Base-by-base conservation (phyloP, 2,888 invertebrate genomes). In the Matsumyia berberina region DNA sequence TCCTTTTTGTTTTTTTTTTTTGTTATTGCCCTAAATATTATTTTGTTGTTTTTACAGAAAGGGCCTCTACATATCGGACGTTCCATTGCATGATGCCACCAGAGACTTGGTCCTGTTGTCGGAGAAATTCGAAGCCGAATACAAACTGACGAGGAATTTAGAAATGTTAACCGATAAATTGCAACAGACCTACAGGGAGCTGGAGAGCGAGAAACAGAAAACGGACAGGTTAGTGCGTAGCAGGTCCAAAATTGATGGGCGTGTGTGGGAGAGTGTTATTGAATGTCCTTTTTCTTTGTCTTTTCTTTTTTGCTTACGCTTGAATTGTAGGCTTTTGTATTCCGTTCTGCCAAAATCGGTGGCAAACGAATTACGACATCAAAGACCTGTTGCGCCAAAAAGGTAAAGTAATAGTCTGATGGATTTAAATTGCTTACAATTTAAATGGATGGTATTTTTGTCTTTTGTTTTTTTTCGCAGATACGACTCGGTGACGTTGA, bases 51-150 rank as follows among this genome's bases (percentile, higher is more conserved):
- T 51, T 92, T 80, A 39, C 89, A 97, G 97, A 87, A 95, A 97
- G 64, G 98, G 98, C 1, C 94, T 99, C 29, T 97, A 96, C 92
- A 95, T 99, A 88, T 97, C 97, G 80, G 98, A 99, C 92, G 97
- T 98, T 86, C 98, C 98, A 2, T 93, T 98, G 17, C 98, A 98
- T 90, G 98, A 98, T 90, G 98, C 98, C 1, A 98, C 98, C 3
- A 93, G 98, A 77, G 98, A 98, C 92, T 93, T 99, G 89, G 98
- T 99, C 6, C 93, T 99, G 88, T 95, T 98, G 94, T 98, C 98
- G 6, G 98, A 98, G 92, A 98, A 98, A 92, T 98, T 98, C 90
- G 98, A 98, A 92, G 98, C 98, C 0, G 98, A 98, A 92, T 98
- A 98, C 92, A 98, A 98, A 90, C 93, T 98, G 87, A 98, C 98